Conservation (phyloP, 2,888 invertebrate species). For the Disparrhopalites patrizii region DNA sequence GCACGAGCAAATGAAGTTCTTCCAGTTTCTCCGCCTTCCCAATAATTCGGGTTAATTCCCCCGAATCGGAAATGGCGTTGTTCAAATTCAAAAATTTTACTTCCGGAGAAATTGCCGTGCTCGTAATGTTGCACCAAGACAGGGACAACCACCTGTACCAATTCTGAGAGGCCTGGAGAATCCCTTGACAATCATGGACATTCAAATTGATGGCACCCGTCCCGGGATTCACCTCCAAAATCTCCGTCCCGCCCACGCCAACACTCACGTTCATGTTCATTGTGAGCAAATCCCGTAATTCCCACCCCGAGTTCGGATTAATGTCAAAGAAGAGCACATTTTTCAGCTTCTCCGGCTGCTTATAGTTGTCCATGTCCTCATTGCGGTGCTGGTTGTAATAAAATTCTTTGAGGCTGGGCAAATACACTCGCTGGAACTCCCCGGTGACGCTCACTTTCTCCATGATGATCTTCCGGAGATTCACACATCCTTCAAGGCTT, state of each 20-base stretch:
- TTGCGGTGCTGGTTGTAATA: neutral
- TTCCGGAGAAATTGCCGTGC: neutral
- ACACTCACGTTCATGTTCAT: neutral
- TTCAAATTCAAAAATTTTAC: neutral
- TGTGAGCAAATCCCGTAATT: neutral
- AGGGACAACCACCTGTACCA: neutral
- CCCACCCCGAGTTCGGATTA: neutral
- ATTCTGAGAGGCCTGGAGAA: neutral
- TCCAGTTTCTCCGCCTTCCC: neutral
- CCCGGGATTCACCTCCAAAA: neutral
- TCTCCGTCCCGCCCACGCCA: neutral
- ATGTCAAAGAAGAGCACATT: neutral
- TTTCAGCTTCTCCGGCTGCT: neutral
- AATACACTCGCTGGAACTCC: neutral
- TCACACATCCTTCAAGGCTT: neutral
- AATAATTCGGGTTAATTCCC: neutral
- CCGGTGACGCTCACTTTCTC: neutral
- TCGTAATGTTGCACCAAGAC: neutral
- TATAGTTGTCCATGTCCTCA: neutral
- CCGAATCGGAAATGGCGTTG: neutral
- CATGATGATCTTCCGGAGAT: neutral
- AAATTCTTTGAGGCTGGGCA: neutral
- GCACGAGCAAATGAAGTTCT: neutral
- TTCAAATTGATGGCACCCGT: neutral
- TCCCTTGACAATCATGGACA: neutral